Conservation (phyloP, 2,888 invertebrate species). For the Sturmia bella region DNA sequence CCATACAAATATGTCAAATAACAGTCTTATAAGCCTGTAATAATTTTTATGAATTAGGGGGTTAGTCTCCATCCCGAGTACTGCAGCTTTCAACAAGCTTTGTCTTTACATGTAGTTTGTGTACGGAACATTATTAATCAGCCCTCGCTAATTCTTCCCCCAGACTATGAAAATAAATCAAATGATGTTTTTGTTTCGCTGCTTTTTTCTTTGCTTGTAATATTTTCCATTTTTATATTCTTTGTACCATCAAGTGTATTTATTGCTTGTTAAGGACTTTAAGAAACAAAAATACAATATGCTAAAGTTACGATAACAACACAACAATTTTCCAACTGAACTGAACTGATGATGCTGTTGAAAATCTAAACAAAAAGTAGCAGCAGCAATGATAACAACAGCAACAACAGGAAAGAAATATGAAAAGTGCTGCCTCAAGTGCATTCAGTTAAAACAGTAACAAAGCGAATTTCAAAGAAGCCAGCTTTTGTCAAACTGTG, state of each 20-base stretch:
- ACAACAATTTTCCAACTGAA: conserved; percentile 68
- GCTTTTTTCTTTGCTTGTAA: conserved; percentile 29
- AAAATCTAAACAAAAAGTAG: conserved; percentile 49
- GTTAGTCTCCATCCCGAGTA: too few relatives aligned
- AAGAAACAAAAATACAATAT: conserved; percentile 66
- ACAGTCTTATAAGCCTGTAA: too few relatives aligned
- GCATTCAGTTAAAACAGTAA: conserved; percentile 58
- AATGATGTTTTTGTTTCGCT: conserved; percentile 46
- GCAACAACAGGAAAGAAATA: conserved; percentile 14
- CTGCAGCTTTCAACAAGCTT: too few relatives aligned
- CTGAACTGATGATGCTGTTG: conserved; percentile 57
- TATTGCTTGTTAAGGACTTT: conserved; percentile 70
- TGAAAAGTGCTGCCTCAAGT: conserved; percentile 57
- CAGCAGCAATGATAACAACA: conserved; percentile 34
- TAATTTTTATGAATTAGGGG: too few relatives aligned
- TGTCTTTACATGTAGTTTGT: too few relatives aligned
- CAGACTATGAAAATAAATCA: conserved; percentile 45
- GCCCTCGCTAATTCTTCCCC: conserved; percentile 38
- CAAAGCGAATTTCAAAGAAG: conserved; percentile 64
- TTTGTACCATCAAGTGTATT: conserved; percentile 66
- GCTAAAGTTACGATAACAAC: conserved; percentile 66
- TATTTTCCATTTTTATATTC: conserved; percentile 35
- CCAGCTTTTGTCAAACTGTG: conserved; percentile 59
- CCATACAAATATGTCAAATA: too few relatives aligned
- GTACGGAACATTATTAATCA: background rate